These are phyloP conservation scores for Masticophis lateralis DNA, from an alignment of 2,797 vertebrate species.

Conservation along the genomic window DNA sequence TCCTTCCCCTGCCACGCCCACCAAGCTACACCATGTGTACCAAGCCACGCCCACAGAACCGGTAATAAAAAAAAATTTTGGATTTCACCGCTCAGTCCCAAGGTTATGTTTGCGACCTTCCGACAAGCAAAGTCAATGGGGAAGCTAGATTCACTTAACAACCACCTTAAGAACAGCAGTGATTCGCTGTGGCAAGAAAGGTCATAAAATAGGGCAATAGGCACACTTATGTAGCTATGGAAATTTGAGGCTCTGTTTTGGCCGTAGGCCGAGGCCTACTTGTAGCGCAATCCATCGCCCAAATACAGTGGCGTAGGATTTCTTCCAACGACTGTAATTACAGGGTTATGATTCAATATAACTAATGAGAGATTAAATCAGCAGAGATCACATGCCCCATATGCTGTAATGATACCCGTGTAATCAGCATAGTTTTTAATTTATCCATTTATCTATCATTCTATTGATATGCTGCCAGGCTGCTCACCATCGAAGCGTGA, in stretches of 20 bases:
- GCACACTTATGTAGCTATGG: not conserved
- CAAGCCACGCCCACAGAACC: too few relatives aligned
- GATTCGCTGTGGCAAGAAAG: not conserved
- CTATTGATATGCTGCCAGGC: not conserved
- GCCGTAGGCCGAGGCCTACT: too few relatives aligned
- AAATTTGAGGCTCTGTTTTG: not conserved
- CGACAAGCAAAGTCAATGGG: not conserved
- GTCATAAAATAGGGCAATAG: not conserved
- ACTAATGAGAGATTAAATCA: slow-evolving; percentile 19
- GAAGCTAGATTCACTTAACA: not conserved
- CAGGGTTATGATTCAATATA: slow-evolving; percentile 1
- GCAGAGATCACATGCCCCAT: not conserved
- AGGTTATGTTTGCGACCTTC: not conserved
- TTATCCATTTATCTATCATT: not conserved
- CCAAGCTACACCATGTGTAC: too few relatives aligned
- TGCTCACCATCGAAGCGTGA: not conserved
- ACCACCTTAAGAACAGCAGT: not conserved
- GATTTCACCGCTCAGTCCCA: too few relatives aligned
- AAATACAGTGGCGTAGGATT: not conserved
- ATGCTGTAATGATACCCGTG: not conserved
- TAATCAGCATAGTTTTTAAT: not conserved
- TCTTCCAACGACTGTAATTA: not conserved
- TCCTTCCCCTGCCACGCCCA: too few relatives aligned
- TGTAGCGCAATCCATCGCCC: not conserved
- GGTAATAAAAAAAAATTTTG: too few relatives aligned